Percentiles rank a stretch among this genome's conserved stretches.
phyloP scores from a whole-genome alignment of 2,113 vertebrate species.

The Pollimyrus isidori region DNA sequence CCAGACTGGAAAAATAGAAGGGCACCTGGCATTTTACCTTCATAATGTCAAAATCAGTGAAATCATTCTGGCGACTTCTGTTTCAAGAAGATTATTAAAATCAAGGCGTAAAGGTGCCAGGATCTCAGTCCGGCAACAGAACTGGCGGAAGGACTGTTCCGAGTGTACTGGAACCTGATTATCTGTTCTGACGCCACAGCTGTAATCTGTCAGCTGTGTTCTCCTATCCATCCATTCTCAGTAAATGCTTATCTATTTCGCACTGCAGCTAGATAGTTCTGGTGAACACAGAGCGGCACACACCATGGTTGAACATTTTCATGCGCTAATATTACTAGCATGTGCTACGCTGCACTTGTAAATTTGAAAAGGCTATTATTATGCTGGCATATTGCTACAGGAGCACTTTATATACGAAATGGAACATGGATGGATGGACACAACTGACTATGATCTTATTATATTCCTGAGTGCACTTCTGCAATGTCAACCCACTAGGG shows the following conservation, averaged over 20 bases:
- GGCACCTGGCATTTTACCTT: neutral
- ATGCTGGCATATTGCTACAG: neutral
- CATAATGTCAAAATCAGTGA: neutral
- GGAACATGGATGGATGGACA: neutral
- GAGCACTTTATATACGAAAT: neutral
- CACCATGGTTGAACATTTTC: neutral
- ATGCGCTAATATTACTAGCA: neutral
- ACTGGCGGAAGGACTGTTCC: neutral
- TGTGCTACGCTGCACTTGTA: neutral
- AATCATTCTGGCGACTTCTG: neutral
- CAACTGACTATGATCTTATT: neutral
- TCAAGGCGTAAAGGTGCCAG: neutral
- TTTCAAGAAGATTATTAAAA: neutral
- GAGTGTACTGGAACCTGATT: neutral
- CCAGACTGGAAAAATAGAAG: neutral
- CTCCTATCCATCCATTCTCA: neutral
- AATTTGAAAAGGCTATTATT: neutral
- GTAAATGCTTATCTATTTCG: neutral
- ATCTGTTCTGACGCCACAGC: neutral
- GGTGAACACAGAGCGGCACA: neutral
- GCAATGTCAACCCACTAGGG: conserved; percentile 12
- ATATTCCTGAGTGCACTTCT: neutral
- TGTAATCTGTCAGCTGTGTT: neutral
- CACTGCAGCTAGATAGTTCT: neutral
- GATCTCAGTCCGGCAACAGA: neutral